Conservation (phyloP, 2,888 invertebrate genomes). For the Ferdinandea cuprea region DNA sequence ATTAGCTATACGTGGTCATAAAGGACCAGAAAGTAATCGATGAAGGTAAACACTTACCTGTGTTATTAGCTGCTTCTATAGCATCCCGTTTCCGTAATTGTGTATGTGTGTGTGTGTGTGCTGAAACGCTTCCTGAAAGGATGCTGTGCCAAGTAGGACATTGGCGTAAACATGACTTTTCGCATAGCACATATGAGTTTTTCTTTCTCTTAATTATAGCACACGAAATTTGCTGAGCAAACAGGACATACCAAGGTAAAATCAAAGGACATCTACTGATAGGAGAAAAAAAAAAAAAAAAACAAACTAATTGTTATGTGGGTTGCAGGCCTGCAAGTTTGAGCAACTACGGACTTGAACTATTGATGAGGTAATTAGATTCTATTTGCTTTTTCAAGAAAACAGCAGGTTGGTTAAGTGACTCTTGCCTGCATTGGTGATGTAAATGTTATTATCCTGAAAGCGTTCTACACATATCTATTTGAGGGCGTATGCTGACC, state of each 20-base stretch:
- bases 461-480: too few relatives aligned
- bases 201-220: constrained; percentile 69
- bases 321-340: constrained; percentile 9
- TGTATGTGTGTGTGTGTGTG: constrained; percentile 18
- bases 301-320: constrained; percentile 43
- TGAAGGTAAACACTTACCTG: constrained; percentile 67
- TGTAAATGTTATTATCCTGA: constrained; percentile 50
- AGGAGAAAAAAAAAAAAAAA: constrained; percentile 6
- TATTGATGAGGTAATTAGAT: constrained; percentile 56
- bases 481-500: too few relatives aligned
- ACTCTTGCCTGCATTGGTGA: constrained; percentile 35
- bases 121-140: constrained; percentile 29
- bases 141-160: constrained; percentile 57
- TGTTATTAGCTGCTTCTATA: constrained; percentile 37
- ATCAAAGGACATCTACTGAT: constrained; percentile 45
- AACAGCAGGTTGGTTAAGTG: constrained; percentile 41
- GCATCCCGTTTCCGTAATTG: constrained; percentile 9
- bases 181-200: constrained; percentile 17
- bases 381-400: constrained; percentile 42
- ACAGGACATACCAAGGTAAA: constrained; percentile 54
- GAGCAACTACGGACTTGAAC: constrained; percentile 52
- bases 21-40: constrained; percentile 61
- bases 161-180: constrained; percentile 42
- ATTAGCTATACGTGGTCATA: constrained; percentile 56
- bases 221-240: constrained; percentile 68